Conservation (phyloP, 37 sponge, comb jelly and placozoan species). For the Beroe forskalii region DNA sequence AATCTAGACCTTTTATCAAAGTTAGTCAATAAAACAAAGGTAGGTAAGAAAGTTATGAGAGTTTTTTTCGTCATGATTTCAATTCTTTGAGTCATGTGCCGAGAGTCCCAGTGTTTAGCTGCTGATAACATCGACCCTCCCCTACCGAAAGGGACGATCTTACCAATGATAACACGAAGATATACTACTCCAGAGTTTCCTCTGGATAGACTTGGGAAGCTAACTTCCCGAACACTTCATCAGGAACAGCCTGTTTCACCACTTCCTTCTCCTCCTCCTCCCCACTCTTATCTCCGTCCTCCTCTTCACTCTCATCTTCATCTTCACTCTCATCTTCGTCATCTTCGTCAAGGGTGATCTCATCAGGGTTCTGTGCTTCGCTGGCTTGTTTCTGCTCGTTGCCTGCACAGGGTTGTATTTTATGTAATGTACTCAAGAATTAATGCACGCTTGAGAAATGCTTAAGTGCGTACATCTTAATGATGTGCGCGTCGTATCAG, state of each 20-base stretch:
- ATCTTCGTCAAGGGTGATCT: slow-evolving; percentile 83
- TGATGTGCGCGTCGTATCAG: no score
- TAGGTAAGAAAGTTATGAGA: no score
- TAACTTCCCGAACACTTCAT: slow-evolving; percentile 59
- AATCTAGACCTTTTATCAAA: no score
- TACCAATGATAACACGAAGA: no score
- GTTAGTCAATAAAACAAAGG: no score
- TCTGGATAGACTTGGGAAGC: slow-evolving; percentile 23
- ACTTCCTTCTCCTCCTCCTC: slow-evolving; percentile 13
- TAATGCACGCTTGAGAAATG: no score
- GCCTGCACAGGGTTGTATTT: slow-evolving; percentile 64
- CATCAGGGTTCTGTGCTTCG: slow-evolving; percentile 83
- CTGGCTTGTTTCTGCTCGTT: slow-evolving; percentile 70
- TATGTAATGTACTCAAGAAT: no score
- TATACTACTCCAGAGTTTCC: slow-evolving; percentile 15
- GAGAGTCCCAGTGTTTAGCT: no score
- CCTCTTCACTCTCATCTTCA: slow-evolving; percentile 65
- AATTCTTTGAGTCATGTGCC: no score
- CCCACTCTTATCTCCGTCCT: neutral
- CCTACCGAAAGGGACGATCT: no score
- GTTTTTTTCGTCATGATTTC: no score
- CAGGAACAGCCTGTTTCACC: slow-evolving; percentile 50
- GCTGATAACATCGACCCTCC: no score
- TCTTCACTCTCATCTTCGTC: slow-evolving; percentile 76
- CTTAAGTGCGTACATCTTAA: neutral